phyloP scores from a whole-genome alignment of 2,113 vertebrate species.

The Machaerirhynchus nigripectus region DNA sequence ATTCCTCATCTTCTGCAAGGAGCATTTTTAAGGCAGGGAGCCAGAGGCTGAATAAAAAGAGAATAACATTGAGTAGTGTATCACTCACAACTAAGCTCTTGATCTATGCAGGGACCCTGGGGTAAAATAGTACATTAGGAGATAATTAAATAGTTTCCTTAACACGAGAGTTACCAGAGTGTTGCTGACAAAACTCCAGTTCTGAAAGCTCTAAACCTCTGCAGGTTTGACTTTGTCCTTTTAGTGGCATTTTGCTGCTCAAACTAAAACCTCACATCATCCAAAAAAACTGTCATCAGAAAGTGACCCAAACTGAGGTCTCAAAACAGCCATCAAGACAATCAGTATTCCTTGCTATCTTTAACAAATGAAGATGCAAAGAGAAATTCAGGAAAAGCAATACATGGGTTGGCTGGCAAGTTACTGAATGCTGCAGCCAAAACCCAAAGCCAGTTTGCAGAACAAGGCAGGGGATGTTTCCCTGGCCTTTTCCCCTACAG shows the following conservation, averaged over 20 bases:
- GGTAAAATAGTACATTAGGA: background rate
- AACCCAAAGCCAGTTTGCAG: background rate
- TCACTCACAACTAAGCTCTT: background rate
- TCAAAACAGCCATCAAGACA: background rate
- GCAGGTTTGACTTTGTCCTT: background rate
- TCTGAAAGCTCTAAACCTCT: background rate
- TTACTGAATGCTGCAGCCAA: background rate
- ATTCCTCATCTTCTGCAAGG: background rate
- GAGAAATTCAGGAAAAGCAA: background rate
- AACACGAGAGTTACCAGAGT: background rate
- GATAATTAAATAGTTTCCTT: background rate
- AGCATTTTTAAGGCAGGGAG: background rate
- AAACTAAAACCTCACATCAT: background rate
- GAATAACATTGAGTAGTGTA: background rate
- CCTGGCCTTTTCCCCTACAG: background rate
- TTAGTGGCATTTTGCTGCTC: background rate
- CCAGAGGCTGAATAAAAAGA: background rate
- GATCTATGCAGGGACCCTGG: background rate
- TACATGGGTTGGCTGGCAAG: background rate
- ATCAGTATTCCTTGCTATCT: background rate
- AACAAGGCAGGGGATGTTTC: background rate
- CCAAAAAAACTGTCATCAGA: background rate
- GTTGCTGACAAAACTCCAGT: background rate
- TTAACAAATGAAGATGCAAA: background rate
- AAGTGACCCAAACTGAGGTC: background rate